phyloP scores from a whole-genome alignment of 2,797 vertebrate genomes.

The Onychomys torridus region DNA sequence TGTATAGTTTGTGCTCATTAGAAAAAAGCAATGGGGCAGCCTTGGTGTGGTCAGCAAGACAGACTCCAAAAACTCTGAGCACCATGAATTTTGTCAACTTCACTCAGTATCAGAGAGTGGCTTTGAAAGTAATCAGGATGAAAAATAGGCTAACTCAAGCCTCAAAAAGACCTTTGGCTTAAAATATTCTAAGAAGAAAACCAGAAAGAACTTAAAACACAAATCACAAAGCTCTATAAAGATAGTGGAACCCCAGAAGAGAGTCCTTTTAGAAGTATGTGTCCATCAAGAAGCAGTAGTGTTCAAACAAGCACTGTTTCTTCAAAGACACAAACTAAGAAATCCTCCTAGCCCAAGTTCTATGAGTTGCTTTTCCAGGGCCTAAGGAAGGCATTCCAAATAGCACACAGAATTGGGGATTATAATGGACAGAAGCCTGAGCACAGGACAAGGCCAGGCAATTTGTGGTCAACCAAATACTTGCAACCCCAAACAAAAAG shows the following conservation, averaged over 20 bases:
- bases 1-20: conserved; percentile 33
- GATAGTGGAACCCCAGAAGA: neutral
- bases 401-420: conserved; percentile 39
- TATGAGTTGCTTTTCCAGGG: conserved; percentile 64
- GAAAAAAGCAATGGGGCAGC: neutral
- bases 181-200: conserved; percentile 62
- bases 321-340: conserved; percentile 62
- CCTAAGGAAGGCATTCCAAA: conserved; percentile 67
- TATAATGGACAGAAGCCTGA: conserved; percentile 62
- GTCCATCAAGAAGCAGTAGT: conserved; percentile 31
- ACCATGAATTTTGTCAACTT: conserved; percentile 46
- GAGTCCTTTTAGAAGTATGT: neutral
- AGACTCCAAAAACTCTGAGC: neutral
- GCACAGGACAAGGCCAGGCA: neutral
- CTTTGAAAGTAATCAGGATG: conserved; percentile 61
- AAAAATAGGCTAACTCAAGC: conserved; percentile 43
- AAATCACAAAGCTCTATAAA: conserved; percentile 37
- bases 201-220: conserved; percentile 18
- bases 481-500: conserved; percentile 58
- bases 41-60: neutral
- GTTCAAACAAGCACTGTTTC: conserved; percentile 11
- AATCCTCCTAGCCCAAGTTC: conserved; percentile 61
- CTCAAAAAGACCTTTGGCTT: conserved; percentile 35
- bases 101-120: conserved; percentile 21
- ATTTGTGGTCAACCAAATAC: conserved; percentile 41